Evolutionary conservation across 2,113 vertebrate species (phyloP).

Genomic region (Coregonus clupeaformis): DNA sequence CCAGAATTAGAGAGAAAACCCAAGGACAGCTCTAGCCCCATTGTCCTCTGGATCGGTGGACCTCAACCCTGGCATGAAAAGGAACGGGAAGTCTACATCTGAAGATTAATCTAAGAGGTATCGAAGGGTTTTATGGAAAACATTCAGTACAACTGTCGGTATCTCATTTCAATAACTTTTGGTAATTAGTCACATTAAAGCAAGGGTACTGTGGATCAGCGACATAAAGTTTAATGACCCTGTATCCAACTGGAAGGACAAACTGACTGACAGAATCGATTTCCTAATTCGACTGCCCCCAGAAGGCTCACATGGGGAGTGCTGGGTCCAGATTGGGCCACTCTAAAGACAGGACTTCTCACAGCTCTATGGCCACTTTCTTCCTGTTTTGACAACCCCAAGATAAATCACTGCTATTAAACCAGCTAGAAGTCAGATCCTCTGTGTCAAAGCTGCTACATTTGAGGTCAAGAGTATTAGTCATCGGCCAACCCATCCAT

Average conservation of each 20-base stretch:
- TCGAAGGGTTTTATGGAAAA: neutral
- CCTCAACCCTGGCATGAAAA: no score
- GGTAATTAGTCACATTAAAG: no score
- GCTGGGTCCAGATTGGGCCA: no score
- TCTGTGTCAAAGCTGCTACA: neutral
- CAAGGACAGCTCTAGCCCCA: no score
- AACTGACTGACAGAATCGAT: slow-evolving; percentile 44
- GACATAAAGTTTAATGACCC: slow-evolving; percentile 40
- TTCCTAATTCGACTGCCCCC: no score
- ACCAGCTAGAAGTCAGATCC: neutral
- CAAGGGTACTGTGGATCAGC: neutral
- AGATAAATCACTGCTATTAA: neutral
- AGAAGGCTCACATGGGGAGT: no score
- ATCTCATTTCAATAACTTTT: no score
- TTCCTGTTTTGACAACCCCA: no score
- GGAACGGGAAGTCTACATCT: neutral
- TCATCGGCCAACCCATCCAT: neutral
- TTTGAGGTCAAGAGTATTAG: neutral
- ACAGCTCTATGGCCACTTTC: no score
- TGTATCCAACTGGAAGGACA: slow-evolving; percentile 40
- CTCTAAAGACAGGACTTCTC: no score
- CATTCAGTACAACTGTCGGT: neutral
- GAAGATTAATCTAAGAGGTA: slow-evolving; percentile 22
- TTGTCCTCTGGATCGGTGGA: no score
- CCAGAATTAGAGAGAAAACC: neutral